These are phyloP conservation scores for Rhea americana DNA, from an alignment of 2,113 vertebrate genomes.

Conservation along the genomic window DNA sequence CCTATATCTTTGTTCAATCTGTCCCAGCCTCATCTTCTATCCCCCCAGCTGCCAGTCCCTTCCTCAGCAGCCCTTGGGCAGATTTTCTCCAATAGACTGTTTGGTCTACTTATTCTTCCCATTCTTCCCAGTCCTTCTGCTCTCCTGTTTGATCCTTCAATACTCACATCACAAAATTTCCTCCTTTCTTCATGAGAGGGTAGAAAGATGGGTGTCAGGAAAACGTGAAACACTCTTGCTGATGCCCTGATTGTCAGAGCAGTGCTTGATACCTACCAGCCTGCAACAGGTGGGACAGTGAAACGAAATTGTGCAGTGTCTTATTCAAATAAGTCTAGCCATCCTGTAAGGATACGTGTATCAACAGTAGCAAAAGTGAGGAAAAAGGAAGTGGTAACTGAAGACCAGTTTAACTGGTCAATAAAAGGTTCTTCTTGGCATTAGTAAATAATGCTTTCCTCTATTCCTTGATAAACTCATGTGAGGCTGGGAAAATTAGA, in stretches of 20 bases:
- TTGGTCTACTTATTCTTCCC: not conserved
- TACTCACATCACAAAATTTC: not conserved
- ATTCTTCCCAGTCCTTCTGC: not conserved
- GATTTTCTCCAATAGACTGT: not conserved
- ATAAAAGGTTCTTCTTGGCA: not conserved
- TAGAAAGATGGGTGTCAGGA: not conserved
- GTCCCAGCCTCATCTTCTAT: not conserved
- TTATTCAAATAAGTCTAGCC: not conserved
- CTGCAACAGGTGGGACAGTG: not conserved
- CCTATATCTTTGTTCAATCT: not conserved
- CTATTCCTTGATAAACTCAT: not conserved
- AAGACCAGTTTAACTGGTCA: not conserved
- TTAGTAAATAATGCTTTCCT: not conserved
- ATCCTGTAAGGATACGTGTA: not conserved
- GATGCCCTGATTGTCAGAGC: not conserved
- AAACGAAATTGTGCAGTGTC: not conserved
- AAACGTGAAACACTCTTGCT: not conserved
- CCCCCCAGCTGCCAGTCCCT: accelerated
- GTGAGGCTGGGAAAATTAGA: not conserved
- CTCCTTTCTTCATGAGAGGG: not conserved
- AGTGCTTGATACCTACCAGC: not conserved
- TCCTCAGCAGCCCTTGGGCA: not conserved
- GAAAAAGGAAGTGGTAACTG: no score
- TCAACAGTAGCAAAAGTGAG: not conserved
- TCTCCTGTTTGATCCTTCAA: not conserved